Percentiles rank a stretch among this genome's conserved stretches.
These are phyloP conservation scores for Pomacea canaliculata DNA, from an alignment of 2,888 invertebrate species.

Conservation along the genomic window DNA sequence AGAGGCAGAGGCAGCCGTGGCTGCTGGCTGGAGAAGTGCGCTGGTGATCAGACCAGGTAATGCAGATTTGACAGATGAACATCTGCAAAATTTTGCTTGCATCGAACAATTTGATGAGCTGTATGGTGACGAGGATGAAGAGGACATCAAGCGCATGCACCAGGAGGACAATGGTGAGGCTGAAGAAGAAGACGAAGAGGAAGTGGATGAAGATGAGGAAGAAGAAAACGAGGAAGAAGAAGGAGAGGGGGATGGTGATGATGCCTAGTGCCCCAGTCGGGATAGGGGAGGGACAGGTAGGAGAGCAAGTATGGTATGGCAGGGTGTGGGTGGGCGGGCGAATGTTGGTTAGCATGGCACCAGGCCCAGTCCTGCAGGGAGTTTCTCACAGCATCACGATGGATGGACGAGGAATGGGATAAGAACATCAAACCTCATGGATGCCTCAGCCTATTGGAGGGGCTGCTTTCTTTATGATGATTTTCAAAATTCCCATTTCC, in stretches of 20 bases:
- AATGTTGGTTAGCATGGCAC: neutral
- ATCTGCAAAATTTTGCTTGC: slow-evolving; percentile 56
- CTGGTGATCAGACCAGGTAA: slow-evolving; percentile 87
- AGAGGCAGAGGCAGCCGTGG: slow-evolving; percentile 77
- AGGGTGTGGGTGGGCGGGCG: neutral
- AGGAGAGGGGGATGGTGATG: slow-evolving; percentile 46
- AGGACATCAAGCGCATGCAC: slow-evolving; percentile 47
- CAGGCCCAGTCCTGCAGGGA: neutral
- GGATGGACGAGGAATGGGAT: too few relatives aligned
- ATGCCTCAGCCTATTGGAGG: too few relatives aligned
- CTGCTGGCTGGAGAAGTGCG: slow-evolving; percentile 79
- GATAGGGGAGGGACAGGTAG: neutral
- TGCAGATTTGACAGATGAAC: slow-evolving; percentile 77
- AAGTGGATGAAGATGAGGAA: slow-evolving; percentile 42
- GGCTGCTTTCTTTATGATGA: too few relatives aligned
- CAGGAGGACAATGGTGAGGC: slow-evolving; percentile 37
- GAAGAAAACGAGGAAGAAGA: slow-evolving; percentile 50
- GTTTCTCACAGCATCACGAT: too few relatives aligned
- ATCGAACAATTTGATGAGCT: slow-evolving; percentile 62
- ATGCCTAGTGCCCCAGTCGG: slow-evolving; percentile 26
- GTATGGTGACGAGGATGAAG: slow-evolving; percentile 58
- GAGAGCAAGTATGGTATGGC: neutral
- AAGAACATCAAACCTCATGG: too few relatives aligned
- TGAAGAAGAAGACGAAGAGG: slow-evolving; percentile 41
- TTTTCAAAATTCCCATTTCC: too few relatives aligned